Conservation (phyloP, 2,888 invertebrate species). For the Orchesella flavescens region DNA sequence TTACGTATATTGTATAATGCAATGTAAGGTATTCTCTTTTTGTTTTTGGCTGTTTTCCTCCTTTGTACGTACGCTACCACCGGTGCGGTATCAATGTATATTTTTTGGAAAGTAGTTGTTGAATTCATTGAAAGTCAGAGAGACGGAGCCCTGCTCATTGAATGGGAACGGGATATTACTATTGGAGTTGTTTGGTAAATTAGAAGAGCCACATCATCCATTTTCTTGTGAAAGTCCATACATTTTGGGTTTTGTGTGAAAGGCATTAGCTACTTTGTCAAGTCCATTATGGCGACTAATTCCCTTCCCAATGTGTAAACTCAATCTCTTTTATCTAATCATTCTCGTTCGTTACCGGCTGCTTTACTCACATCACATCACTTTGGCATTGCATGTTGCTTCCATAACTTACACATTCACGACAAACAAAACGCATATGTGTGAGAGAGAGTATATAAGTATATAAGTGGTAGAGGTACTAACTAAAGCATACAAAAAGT, state of each 20-base stretch:
- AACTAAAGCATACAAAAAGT: background rate
- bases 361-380: conserved; percentile 39
- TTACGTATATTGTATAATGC: too few species aligned
- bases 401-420: background rate
- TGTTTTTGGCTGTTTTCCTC: too few species aligned
- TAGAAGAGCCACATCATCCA: conserved; percentile 42
- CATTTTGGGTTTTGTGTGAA: conserved; percentile 25
- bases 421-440: background rate
- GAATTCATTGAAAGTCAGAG: too few species aligned
- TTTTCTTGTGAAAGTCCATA: conserved; percentile 10
- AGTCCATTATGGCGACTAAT: conserved; percentile 70
- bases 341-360: conserved; percentile 50
- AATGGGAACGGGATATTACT: background rate
- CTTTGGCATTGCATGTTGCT: background rate
- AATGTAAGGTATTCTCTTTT: too few species aligned
- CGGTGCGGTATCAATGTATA: too few species aligned
- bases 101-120: too few species aligned
- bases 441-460: conserved; percentile 15
- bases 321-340: conserved; percentile 62
- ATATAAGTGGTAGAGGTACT: background rate
- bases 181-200: conserved; percentile 36
- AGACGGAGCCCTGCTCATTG: background rate
- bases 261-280: conserved; percentile 55
- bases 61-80: too few species aligned
- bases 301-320: conserved; percentile 66